Evolutionary conservation across 2,113 vertebrate species (phyloP), one percentile per base, ranked within the genome.

Genomic region (Gallinago undulata): DNA sequence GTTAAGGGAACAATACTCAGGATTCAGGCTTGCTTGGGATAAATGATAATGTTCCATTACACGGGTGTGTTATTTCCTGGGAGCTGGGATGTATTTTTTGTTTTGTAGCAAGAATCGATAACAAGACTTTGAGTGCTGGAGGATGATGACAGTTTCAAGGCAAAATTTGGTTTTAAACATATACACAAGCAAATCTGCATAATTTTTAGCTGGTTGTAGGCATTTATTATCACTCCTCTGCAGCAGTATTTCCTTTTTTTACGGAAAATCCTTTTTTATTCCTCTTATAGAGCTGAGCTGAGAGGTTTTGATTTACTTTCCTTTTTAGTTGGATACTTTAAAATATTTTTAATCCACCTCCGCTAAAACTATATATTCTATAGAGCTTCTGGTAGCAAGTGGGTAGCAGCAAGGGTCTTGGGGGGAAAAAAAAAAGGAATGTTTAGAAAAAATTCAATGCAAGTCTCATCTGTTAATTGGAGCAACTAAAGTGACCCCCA

Each of bases 231-330:
- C 24, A 56, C 50, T 94, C 77, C 82, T 79, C 7, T 89, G 23
- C 72, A 90, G 77, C 13, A 78, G 37, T 77, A 67, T 59, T 88
- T 75, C 43, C 75, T 94, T 92, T 90, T 89, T 81, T 76, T 63
- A 31, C 86, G 66, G 48, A 83, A 92, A 93, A 93, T 96, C 59
- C 51, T 90, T 76, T 95, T 62, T 81, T 92, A 59, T 93, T 96
- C 47, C 18, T 48, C 66, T 84, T 69, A 37, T 15, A 50, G 57
- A 97, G 73, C 66, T 90, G 62, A 97, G 47, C 70, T 57, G 70
- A 91, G 78, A 60, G 43, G 45, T 51, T 93, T 93, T 86, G 69
- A 39, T 87, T 90, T 85, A 21, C 13, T 94, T 11, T 50, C 28
- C 19, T 92, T 73, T 93, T 95, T 72, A 91, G 16, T 70, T 62